phyloP scores from a whole-genome alignment of 2,113 vertebrate genomes.

The Limanda limanda region DNA sequence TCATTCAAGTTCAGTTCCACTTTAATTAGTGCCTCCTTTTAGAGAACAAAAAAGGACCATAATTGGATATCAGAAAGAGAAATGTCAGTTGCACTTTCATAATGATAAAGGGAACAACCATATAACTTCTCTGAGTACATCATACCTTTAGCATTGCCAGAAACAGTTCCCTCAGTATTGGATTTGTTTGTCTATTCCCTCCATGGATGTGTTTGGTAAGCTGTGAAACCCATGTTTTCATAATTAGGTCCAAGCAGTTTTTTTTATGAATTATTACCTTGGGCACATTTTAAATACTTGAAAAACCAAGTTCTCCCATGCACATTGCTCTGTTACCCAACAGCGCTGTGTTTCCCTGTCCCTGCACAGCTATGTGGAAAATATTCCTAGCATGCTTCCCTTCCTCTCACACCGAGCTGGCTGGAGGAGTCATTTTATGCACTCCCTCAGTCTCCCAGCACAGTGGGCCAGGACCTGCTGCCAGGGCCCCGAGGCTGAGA shows the following conservation, averaged over 20 bases:
- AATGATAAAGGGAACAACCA: neutral
- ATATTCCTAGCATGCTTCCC: constrained; percentile 57
- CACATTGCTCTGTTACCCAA: constrained; percentile 46
- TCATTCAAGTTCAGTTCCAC: constrained; percentile 13
- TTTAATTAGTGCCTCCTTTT: neutral
- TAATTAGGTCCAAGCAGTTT: constrained; percentile 42
- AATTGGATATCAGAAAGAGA: neutral
- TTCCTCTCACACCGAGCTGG: constrained; percentile 49
- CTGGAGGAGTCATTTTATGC: constrained; percentile 57
- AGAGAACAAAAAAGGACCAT: neutral
- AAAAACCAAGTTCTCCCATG: constrained; percentile 44
- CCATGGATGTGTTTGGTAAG: constrained; percentile 32
- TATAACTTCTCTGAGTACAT: too few relatives aligned
- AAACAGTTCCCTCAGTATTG: constrained; percentile 1
- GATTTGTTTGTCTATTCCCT: neutral
- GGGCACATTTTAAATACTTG: constrained; percentile 40
- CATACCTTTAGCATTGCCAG: neutral
- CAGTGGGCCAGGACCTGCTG: constrained; percentile 37
- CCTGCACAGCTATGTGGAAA: constrained; percentile 68
- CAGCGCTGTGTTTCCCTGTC: constrained; percentile 34
- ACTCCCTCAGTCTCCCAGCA: constrained; percentile 42
- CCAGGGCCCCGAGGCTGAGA: constrained; percentile 34
- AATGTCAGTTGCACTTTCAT: neutral
- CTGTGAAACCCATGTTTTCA: constrained; percentile 32
- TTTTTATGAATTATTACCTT: constrained; percentile 48